Evolutionary conservation across 2,888 invertebrate species (phyloP).

Genomic region (Cosmorhoe ocellata): DNA sequence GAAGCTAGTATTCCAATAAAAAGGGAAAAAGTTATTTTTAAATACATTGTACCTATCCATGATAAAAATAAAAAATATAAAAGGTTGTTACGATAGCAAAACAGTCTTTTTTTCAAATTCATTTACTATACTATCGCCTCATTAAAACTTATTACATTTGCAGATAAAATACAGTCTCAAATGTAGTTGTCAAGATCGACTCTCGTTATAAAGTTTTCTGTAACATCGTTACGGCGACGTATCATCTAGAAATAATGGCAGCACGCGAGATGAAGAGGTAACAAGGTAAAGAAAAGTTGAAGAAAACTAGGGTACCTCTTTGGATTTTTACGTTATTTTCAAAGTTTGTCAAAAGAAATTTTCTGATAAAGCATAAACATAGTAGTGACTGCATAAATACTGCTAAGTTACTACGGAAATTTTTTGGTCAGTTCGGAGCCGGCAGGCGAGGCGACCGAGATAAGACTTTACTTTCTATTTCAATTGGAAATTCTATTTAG

Average conservation of each 20-base stretch:
- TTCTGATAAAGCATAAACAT: background rate
- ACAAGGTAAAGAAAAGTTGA: conserved; percentile 20
- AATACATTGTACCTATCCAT: too few species aligned
- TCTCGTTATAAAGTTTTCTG: conserved; percentile 48
- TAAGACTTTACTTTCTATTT: too few species aligned
- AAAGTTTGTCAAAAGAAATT: background rate
- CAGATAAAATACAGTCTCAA: background rate
- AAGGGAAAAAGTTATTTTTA: too few species aligned
- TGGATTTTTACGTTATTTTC: conserved; percentile 6
- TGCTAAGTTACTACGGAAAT: background rate
- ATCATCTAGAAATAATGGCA: conserved; percentile 26
- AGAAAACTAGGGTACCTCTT: conserved; percentile 1
- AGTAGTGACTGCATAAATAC: background rate
- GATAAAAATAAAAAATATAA: too few species aligned
- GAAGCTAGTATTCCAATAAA: too few species aligned
- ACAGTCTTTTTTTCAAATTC: too few species aligned
- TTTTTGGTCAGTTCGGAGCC: background rate
- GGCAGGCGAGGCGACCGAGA: too few species aligned
- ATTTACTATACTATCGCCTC: too few species aligned
- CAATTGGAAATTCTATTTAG: too few species aligned
- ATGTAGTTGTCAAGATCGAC: conserved; percentile 35
- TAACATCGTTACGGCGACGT: conserved; percentile 36
- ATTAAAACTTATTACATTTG: background rate
- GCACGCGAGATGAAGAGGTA: conserved; percentile 20
- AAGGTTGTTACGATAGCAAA: too few species aligned